phyloP scores from a whole-genome alignment of 2,888 invertebrate genomes.

The Archips crataeganus region DNA sequence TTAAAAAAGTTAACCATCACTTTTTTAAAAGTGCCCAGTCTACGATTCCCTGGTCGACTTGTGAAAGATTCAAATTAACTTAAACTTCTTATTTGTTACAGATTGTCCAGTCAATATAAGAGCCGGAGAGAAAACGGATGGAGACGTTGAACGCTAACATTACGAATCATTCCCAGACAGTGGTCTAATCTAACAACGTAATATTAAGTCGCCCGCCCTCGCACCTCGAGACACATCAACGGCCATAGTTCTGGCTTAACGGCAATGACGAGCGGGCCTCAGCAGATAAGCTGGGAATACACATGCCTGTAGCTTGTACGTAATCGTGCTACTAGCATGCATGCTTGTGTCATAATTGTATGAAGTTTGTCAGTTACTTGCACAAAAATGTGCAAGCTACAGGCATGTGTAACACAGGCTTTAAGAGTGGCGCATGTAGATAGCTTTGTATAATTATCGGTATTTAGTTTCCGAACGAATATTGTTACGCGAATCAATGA shows the following conservation, averaged over 20 bases:
- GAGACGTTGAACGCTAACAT: conserved; percentile 75
- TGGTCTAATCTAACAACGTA: conserved; percentile 62
- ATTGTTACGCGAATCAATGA: conserved; percentile 50
- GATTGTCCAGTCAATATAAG: conserved; percentile 73
- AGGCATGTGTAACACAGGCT: no score
- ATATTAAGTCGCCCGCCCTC: conserved; percentile 64
- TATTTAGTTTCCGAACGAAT: conserved; percentile 80
- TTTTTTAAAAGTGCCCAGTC: no score
- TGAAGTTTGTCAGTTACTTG: no score
- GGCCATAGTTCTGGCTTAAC: neutral
- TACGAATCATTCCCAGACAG: conserved; percentile 81
- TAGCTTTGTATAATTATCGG: conserved; percentile 85
- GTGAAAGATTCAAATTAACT: neutral
- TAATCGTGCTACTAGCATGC: no score
- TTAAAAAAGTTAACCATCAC: no score
- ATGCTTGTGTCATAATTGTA: no score
- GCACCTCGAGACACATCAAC: conserved; percentile 14
- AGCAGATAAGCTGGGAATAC: conserved; percentile 46
- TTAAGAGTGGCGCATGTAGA: conserved; percentile 83
- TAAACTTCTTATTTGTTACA: conserved; percentile 50
- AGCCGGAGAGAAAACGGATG: conserved; percentile 68
- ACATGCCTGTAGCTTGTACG: no score
- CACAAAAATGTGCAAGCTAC: no score
- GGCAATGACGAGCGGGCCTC: no score
- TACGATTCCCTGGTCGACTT: no score